A percentile compares a stretch with the other conserved stretches of the same genome.
phyloP scores from a whole-genome alignment of 2,113 vertebrate species.

The Rhadina sibilatrix region DNA sequence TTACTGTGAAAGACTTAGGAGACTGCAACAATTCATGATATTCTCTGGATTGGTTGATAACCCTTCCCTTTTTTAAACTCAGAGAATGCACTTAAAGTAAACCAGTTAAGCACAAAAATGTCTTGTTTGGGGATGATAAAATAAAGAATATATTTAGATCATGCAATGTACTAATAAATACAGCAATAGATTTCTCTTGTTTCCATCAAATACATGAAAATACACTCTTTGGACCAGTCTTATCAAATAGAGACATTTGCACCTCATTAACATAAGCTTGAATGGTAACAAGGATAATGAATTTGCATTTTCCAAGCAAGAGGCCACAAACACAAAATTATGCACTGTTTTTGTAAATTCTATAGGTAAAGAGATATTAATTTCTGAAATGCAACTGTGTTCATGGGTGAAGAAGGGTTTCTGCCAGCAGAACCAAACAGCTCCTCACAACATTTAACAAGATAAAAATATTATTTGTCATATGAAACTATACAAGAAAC shows the following conservation, averaged over 20 bases:
- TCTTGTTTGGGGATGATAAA: not conserved
- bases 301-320: conserved; percentile 21
- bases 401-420: not conserved
- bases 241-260: not conserved
- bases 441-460: not conserved
- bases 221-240: not conserved
- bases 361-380: not conserved
- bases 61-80: not conserved
- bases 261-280: conserved; percentile 12
- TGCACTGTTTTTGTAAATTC: not conserved
- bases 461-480: not conserved
- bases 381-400: not conserved
- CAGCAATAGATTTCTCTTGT: not conserved
- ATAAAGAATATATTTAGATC: conserved; percentile 11
- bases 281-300: not conserved
- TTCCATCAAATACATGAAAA: not conserved
- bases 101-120: not conserved
- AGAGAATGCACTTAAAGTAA: not conserved
- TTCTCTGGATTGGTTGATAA: conserved; percentile 39
- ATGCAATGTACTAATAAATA: not conserved
- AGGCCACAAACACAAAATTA: not conserved
- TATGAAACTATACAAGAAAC: not conserved
- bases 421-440: not conserved
- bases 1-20: conserved; percentile 73
- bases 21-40: conserved; percentile 66